phyloP scores from a whole-genome alignment of 2,797 vertebrate genomes.

The Notolepis coatsorum region DNA sequence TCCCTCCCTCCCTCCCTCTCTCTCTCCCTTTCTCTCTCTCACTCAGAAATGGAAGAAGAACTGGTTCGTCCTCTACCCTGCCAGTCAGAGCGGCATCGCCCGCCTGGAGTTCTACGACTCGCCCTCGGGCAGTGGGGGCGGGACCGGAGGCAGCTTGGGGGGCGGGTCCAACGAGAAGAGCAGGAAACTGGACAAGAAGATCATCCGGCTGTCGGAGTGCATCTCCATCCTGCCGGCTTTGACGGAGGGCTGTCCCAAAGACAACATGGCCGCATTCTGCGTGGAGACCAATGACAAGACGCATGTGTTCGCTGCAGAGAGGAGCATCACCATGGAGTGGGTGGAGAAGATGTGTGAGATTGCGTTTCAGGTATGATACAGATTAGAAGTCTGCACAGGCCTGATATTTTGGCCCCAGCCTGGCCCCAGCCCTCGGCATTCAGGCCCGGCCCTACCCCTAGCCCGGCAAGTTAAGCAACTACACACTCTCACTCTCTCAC shows the following conservation, averaged over 20 bases:
- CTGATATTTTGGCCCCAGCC: too few species aligned
- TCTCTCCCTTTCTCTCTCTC: neutral
- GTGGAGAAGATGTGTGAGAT: slow-evolving; percentile 92
- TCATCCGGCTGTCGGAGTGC: slow-evolving; percentile 92
- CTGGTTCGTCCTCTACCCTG: slow-evolving; percentile 93
- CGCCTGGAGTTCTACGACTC: slow-evolving; percentile 94
- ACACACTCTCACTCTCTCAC: too few species aligned
- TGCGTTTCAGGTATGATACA: slow-evolving; percentile 91
- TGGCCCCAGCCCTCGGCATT: too few species aligned
- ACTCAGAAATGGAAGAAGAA: slow-evolving; percentile 95
- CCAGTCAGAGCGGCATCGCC: slow-evolving; percentile 94
- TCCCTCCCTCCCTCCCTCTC: neutral
- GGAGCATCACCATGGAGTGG: slow-evolving; percentile 83
- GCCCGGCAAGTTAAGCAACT: too few species aligned
- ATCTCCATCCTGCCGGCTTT: slow-evolving; percentile 88
- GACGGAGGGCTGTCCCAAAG: slow-evolving; percentile 87
- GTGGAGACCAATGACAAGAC: slow-evolving; percentile 92
- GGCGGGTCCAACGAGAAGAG: slow-evolving; percentile 81
- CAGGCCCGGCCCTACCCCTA: too few species aligned
- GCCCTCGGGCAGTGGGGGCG: slow-evolving; percentile 59
- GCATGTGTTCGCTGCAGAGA: slow-evolving; percentile 90
- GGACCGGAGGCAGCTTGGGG: slow-evolving; percentile 46
- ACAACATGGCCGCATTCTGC: slow-evolving; percentile 89
- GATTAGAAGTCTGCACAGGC: too few species aligned
- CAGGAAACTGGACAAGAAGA: slow-evolving; percentile 90